Percentiles rank a stretch among this genome's conserved stretches.
Evolutionary conservation across 2,113 vertebrate genomes (phyloP).

Genomic region (Trachemys scripta): DNA sequence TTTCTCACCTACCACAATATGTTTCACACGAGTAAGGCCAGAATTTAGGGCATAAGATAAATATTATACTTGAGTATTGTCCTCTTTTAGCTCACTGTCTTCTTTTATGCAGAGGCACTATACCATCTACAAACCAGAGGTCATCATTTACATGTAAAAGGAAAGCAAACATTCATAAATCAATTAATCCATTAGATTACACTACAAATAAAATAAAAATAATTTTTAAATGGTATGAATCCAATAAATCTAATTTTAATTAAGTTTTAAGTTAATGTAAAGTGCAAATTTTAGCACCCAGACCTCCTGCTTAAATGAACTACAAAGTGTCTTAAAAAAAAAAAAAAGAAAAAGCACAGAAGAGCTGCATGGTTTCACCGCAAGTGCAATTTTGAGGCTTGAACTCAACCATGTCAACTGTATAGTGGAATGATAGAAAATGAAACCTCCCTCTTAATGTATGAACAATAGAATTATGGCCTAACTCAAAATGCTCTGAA

Average conservation of each 20-base stretch:
- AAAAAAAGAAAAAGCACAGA: too few relatives aligned
- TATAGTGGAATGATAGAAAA: neutral
- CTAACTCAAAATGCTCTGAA: neutral
- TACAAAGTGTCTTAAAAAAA: too few relatives aligned
- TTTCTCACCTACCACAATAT: neutral
- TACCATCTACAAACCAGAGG: neutral
- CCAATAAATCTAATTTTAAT: neutral
- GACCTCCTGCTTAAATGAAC: too few relatives aligned
- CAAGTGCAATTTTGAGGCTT: neutral
- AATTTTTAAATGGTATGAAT: neutral
- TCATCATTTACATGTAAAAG: neutral
- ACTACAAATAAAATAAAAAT: neutral
- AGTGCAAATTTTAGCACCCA: neutral
- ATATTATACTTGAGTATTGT: neutral
- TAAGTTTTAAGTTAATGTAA: neutral
- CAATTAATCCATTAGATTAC: neutral
- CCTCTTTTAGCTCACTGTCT: neutral
- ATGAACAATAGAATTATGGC: neutral
- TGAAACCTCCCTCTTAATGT: neutral
- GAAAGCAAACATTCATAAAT: neutral
- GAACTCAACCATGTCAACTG: neutral
- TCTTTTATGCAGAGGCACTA: neutral
- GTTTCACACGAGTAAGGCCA: neutral
- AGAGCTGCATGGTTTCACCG: neutral
- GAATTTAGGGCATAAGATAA: rapidly evolving